Evolutionary conservation across 2,797 vertebrate genomes (phyloP).

Genomic region (Pogoniulus pusillus): DNA sequence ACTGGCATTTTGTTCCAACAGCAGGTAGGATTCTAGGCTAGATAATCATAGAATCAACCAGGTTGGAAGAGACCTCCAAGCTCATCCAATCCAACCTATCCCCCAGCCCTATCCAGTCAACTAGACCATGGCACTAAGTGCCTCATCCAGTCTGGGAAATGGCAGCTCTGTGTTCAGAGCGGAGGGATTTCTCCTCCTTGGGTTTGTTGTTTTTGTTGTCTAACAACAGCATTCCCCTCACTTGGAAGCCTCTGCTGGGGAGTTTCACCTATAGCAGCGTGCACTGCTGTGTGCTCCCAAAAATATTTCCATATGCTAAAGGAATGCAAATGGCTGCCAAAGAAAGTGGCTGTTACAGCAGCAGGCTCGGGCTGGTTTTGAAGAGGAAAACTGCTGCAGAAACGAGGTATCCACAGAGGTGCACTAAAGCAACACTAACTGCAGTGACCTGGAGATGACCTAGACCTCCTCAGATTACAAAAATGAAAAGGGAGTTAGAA

Average conservation of each 20-base stretch:
- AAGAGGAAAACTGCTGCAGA: slow-evolving; percentile 77
- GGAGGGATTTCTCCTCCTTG: neutral
- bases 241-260: slow-evolving; percentile 37
- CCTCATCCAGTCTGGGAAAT: too few species aligned
- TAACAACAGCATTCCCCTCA: neutral
- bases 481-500: slow-evolving; percentile 74
- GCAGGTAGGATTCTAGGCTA: neutral
- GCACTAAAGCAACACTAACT: slow-evolving; percentile 75
- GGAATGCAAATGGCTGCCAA: slow-evolving; percentile 79
- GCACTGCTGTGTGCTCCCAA: slow-evolving; percentile 76
- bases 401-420: slow-evolving; percentile 79
- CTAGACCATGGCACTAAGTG: too few species aligned
- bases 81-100: too few species aligned
- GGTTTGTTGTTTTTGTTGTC: neutral
- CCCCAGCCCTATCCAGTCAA: too few species aligned
- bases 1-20: slow-evolving; percentile 12
- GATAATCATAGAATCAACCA: too few species aligned
- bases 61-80: too few species aligned
- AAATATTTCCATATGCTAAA: slow-evolving; percentile 83
- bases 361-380: slow-evolving; percentile 70
- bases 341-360: slow-evolving; percentile 72
- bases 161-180: neutral
- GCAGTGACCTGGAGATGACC: slow-evolving; percentile 78
- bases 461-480: slow-evolving; percentile 74
- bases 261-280: slow-evolving; percentile 69